Evolutionary conservation across 2,113 vertebrate genomes (phyloP).

Genomic region (Takifugu bimaculatus): DNA sequence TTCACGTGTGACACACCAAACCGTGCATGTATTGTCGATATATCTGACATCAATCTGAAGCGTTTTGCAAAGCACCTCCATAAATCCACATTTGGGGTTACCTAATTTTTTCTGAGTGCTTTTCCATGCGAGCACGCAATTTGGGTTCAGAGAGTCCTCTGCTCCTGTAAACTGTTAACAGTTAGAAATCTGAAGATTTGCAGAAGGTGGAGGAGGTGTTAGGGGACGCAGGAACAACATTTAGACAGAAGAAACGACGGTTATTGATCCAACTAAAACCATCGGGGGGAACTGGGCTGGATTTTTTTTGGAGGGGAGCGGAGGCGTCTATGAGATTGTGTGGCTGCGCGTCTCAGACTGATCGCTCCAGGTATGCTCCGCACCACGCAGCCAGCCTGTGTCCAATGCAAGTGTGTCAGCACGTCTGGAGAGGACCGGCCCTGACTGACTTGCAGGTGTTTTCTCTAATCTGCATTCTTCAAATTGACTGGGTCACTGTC

Average conservation of each 20-base stretch:
- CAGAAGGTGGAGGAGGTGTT: not conserved
- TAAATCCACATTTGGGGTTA: slow-evolving; percentile 33
- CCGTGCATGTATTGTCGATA: not conserved
- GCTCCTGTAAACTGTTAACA: slow-evolving; percentile 24
- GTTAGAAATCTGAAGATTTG: slow-evolving; percentile 1
- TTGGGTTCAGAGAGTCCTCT: slow-evolving; percentile 9
- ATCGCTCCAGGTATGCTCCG: slow-evolving; percentile 66
- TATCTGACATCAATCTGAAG: slow-evolving; percentile 22
- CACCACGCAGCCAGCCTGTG: slow-evolving; percentile 39
- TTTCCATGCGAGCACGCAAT: slow-evolving; percentile 37
- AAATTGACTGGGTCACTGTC: slow-evolving; percentile 28
- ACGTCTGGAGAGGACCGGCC: slow-evolving; percentile 39
- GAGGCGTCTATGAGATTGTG: slow-evolving; percentile 20
- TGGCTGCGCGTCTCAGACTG: slow-evolving; percentile 4
- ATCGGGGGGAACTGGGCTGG: slow-evolving; percentile 9
- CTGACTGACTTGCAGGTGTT: slow-evolving; percentile 51
- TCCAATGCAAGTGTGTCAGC: slow-evolving; percentile 64
- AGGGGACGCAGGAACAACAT: slow-evolving; percentile 15
- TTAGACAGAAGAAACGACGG: slow-evolving; percentile 8
- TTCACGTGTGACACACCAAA: slow-evolving; percentile 23
- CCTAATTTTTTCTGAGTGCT: slow-evolving; percentile 28
- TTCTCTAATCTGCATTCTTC: slow-evolving; percentile 44
- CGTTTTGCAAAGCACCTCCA: slow-evolving; percentile 14
- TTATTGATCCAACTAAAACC: slow-evolving; percentile 6
- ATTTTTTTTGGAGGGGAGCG: slow-evolving; percentile 15